Evolutionary conservation across 2,888 invertebrate genomes (phyloP).

Genomic region (Diplazon laetatorius): DNA sequence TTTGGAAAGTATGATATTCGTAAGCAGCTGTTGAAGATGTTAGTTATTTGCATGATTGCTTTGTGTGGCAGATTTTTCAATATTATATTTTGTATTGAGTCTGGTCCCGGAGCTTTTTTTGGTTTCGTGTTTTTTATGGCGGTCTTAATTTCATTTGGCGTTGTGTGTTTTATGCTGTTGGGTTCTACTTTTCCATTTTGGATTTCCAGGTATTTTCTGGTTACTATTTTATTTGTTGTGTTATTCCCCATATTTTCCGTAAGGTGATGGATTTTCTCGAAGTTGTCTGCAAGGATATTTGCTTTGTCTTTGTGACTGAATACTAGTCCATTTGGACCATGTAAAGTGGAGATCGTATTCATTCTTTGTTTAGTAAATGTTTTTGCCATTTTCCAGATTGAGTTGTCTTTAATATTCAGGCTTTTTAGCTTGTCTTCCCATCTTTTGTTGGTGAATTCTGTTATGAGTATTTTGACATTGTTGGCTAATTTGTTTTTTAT

Average conservation of each 20-base stretch:
- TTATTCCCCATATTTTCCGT: constrained; percentile 54
- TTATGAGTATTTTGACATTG: not conserved
- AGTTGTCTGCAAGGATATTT: constrained; percentile 52
- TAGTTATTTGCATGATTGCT: constrained; percentile 20
- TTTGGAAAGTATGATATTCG: not conserved
- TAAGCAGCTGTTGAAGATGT: constrained; percentile 8
- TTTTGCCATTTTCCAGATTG: constrained; percentile 56
- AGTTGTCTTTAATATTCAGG: constrained; percentile 44
- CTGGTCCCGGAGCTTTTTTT: constrained; percentile 39
- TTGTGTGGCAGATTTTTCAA: constrained; percentile 45
- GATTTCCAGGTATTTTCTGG: constrained; percentile 20
- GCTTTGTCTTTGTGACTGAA: constrained; percentile 54
- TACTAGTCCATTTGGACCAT: constrained; percentile 44
- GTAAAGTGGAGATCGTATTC: constrained; percentile 43
- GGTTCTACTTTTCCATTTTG: not conserved
- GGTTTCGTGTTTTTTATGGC: constrained; percentile 25
- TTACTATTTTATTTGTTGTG: constrained; percentile 13
- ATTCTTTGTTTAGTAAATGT: constrained; percentile 40
- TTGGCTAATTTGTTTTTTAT: constrained; percentile 1
- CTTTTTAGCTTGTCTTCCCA: constrained; percentile 54
- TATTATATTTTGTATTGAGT: constrained; percentile 47
- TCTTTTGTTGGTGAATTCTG: constrained; percentile 13
- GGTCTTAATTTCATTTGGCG: constrained; percentile 51
- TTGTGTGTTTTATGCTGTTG: not conserved
- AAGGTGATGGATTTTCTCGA: constrained; percentile 56